Conservation (phyloP, 1,140 invertebrate genomes). For the Melanaphis sacchari region DNA sequence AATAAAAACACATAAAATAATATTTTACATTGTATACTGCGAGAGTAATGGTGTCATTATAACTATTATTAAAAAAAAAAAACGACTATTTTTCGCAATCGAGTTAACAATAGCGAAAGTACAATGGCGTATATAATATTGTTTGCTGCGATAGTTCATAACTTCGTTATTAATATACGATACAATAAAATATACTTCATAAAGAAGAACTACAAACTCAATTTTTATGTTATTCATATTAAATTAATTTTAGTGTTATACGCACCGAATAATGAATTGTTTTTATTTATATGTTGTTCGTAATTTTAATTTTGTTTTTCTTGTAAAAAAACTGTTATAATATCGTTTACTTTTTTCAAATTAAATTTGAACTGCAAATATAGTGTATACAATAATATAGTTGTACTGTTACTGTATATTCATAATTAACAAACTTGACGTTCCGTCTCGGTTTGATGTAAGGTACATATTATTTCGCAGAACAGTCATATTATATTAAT, state of each 20-base stretch:
- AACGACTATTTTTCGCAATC: background rate
- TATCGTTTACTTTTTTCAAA: background rate
- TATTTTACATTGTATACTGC: background rate
- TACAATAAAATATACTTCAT: background rate
- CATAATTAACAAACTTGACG: background rate
- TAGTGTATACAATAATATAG: background rate
- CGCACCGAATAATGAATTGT: background rate
- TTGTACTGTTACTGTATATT: background rate
- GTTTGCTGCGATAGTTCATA: background rate
- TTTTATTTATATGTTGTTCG: background rate
- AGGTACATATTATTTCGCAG: background rate
- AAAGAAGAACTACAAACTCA: background rate
- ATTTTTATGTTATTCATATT: background rate
- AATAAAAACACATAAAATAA: slow-evolving; percentile 15
- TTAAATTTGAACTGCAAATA: background rate
- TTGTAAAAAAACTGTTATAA: background rate
- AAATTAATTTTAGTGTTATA: background rate
- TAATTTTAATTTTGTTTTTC: background rate
- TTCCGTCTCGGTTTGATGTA: background rate
- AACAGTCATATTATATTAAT: background rate
- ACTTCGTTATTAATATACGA: background rate
- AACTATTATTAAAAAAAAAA: slow-evolving; percentile 9
- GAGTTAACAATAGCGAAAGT: slow-evolving; percentile 11
- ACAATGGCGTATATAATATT: slow-evolving; percentile 19
- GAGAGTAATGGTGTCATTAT: slow-evolving; percentile 23